Base-by-base conservation (phyloP, 2,797 vertebrate genomes). In the Monodelphis domestica region DNA sequence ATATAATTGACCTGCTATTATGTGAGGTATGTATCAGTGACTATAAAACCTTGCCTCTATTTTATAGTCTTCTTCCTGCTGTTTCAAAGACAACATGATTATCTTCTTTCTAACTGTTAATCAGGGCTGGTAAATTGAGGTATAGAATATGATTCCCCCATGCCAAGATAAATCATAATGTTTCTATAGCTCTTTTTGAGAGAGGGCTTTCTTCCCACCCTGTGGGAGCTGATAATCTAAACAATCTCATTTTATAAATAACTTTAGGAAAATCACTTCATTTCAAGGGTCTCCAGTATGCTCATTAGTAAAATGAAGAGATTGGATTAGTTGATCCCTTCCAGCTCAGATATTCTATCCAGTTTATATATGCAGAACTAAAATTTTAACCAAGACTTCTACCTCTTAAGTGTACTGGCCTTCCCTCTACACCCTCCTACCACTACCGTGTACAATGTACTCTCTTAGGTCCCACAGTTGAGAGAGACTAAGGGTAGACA, bases 1-100 rank as follows among this genome's bases (percentile, higher is more conserved):
- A 99, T 95, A 99, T 99, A 98, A 99, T 99, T 57, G 99, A 99
- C 98, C 99, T 99, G 96, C 99, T 99, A 78, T 98, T 99, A 0
- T 99, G 99, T 96, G 99, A 99, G 99, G 99, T 99, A 96, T 0
- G 99, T 98, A 90, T 88, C 93, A 0, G 78, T 1, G 63, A 28
- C 0, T 45, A 1, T 55, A 94, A 38, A 91, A 5, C 91, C 53
- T 93, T 1, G 52, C 63, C 51, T 78, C 38, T 51, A 28, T 21
- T 91, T 78, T 88, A 2, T 28, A 90, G 29, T 33, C 5, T 54
- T 55, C 2, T 92, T 92, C 11, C 24, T n/a, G 91, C 89, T 63
- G 88, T 96, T 0, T 95, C 93, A 94, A 93, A 92, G 92, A 94
- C 84, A 45, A 91, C 59, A 93, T 94, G 91, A 30, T 89, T 54